Conservation (phyloP, 1,140 invertebrate genomes). For the Heliconius hewitsoni region DNA sequence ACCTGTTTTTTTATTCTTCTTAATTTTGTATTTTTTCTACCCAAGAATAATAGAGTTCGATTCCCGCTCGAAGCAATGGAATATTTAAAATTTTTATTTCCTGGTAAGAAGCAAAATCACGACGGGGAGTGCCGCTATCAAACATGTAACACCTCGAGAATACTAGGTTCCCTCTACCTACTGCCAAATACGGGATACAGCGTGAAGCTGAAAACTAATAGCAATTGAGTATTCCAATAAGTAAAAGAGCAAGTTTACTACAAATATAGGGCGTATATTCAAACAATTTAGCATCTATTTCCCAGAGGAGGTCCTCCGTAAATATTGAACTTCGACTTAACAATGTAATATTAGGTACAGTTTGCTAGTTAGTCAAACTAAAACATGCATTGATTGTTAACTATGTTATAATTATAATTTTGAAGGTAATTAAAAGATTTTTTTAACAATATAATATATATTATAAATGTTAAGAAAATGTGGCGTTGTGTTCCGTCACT, state of each 20-base stretch:
- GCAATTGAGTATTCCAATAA: conserved; percentile 11
- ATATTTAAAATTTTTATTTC: no score
- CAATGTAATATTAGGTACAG: conserved; percentile 36
- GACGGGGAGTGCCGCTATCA: no score
- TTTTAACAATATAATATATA: no score
- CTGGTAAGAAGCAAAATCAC: no score
- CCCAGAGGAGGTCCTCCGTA: conserved; percentile 37
- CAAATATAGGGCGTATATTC: conserved; percentile 31
- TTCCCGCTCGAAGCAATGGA: no score
- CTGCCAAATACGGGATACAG: no score
- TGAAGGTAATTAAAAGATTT: background rate
- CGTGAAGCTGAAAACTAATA: background rate
- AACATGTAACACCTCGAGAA: no score
- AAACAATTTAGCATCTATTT: conserved; percentile 44
- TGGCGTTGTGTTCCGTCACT: no score
- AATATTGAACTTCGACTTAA: conserved; percentile 40
- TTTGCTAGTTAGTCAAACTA: conserved; percentile 25
- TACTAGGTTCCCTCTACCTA: background rate
- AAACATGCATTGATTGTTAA: background rate
- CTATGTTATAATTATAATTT: background rate
- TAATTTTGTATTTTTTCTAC: no score
- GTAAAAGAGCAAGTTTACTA: conserved; percentile 32
- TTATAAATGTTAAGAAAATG: no score
- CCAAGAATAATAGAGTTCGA: no score
- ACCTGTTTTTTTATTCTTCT: no score